A percentile compares a stretch with the other conserved stretches of the same genome.
Evolutionary conservation across 1,140 invertebrate species (phyloP).

Genomic region (Chelonus insularis): DNA sequence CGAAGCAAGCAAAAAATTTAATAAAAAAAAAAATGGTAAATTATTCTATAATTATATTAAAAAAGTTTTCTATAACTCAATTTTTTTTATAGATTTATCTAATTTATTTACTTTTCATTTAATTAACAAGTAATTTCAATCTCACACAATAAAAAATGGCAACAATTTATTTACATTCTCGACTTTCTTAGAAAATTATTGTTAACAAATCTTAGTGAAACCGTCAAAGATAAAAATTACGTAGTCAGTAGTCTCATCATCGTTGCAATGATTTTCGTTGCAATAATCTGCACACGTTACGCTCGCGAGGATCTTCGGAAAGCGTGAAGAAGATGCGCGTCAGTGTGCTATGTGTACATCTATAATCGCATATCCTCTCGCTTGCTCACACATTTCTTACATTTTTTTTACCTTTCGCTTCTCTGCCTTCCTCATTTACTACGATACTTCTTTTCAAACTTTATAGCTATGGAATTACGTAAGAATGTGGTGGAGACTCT

Average conservation of each 20-base stretch:
- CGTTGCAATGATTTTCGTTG: slow-evolving; percentile 28
- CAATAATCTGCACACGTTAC: slow-evolving; percentile 37
- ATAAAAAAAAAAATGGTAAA: no score
- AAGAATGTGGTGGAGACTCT: slow-evolving; percentile 35
- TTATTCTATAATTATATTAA: no score
- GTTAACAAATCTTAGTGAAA: slow-evolving; percentile 40
- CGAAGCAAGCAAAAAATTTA: no score
- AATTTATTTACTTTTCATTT: no score
- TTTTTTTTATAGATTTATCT: no score
- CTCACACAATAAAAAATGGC: no score
- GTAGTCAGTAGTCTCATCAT: slow-evolving; percentile 7
- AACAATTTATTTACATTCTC: no score
- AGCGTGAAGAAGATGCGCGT: slow-evolving; percentile 49
- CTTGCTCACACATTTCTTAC: slow-evolving; percentile 5
- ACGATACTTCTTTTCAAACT: slow-evolving; percentile 20
- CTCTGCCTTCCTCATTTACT: slow-evolving; percentile 22
- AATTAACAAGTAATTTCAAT: no score
- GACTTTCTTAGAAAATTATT: background rate
- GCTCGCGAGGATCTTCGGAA: slow-evolving; percentile 53
- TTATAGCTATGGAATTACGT: slow-evolving; percentile 34
- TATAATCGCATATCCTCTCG: slow-evolving; percentile 15
- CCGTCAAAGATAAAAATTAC: slow-evolving; percentile 27
- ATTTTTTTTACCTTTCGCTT: background rate
- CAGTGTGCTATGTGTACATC: slow-evolving; percentile 14
- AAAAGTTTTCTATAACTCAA: no score